These are phyloP conservation scores for Melopsittacus undulatus DNA, from an alignment of 2,797 vertebrate species.

Conservation along the genomic window DNA sequence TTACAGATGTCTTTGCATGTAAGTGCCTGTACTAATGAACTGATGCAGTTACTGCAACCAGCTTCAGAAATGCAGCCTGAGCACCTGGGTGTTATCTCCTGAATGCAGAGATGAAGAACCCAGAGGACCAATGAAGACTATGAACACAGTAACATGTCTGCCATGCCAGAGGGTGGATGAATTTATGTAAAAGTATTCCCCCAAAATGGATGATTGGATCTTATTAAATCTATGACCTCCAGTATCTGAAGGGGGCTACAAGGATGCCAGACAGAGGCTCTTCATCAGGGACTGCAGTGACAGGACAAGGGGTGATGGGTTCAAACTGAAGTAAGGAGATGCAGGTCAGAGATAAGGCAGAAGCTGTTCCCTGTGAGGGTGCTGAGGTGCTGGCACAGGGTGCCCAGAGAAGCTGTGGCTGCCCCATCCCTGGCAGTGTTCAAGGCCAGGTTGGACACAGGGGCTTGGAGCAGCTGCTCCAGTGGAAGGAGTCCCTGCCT, in stretches of 20 bases:
- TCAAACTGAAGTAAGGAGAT: too few species aligned
- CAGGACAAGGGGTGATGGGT: neutral
- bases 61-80: neutral
- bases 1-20: neutral
- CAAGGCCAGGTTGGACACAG: too few species aligned
- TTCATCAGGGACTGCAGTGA: neutral
- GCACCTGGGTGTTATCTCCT: neutral
- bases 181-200: neutral
- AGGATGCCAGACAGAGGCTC: neutral
- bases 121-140: rapidly evolving
- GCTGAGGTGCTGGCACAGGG: too few species aligned
- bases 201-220: neutral
- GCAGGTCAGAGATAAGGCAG: neutral
- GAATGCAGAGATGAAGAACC: neutral
- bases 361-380: neutral
- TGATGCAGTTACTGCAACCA: neutral
- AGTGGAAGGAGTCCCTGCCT: neutral
- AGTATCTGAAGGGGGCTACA: neutral
- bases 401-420: too few species aligned
- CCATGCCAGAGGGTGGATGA: neutral
- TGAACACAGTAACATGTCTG: neutral
- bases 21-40: neutral
- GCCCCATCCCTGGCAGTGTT: too few species aligned
- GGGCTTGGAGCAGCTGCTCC: too few species aligned
- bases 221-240: neutral